Evolutionary conservation across 2,888 invertebrate species (phyloP), one percentile per base, ranked within the genome.

Genomic region (Monochamus alternatus): DNA sequence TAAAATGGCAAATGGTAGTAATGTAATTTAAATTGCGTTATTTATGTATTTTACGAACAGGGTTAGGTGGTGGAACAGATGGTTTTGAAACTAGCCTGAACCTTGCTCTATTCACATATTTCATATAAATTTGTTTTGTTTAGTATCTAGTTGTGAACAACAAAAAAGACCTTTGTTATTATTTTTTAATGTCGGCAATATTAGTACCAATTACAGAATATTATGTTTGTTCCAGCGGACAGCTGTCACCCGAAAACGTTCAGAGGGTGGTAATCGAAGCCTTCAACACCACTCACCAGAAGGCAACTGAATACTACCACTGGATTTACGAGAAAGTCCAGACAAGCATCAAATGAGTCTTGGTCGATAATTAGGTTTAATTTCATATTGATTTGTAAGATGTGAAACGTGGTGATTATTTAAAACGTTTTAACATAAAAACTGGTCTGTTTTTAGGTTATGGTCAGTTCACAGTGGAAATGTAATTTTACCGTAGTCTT

Each of bases 241-340:
- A 93, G 75, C 90, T 95, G 87, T 95, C 95, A 70, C 95, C 95
- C 7, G 95, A 95, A 88, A 94, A 93, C 85, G 90, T 95, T 69
- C 93, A 93, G 82, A 93, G 91, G 88, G 94, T 93, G 77, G 93
- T 93, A 0, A 88, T 91, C 76, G 89, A 91, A 60, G 93, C 93
- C 0, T 89, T 95, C 12, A 94, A 95, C 83, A 92, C 92, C 75
- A 95, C 95, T 14, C 92, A 93, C 82, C 89, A 90, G 81, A 93
- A 92, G 76, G 93, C 94, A 72, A 89, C 91, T 8, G 91, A 94
- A 80, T 95, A 94, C 84, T 94, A 93, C 86, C 92, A 93, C 85
- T 94, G 94, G 93, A 91, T 95, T 81, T 93, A 94, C 87, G 91
- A 96, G 89, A 94, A 97, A 91, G 93, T 95, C 52, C 93, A 95